A percentile compares a stretch with the other conserved stretches of the same genome.
Conservation (phyloP, 2,113 vertebrate species). For the Chascanopsetta lugubris region DNA sequence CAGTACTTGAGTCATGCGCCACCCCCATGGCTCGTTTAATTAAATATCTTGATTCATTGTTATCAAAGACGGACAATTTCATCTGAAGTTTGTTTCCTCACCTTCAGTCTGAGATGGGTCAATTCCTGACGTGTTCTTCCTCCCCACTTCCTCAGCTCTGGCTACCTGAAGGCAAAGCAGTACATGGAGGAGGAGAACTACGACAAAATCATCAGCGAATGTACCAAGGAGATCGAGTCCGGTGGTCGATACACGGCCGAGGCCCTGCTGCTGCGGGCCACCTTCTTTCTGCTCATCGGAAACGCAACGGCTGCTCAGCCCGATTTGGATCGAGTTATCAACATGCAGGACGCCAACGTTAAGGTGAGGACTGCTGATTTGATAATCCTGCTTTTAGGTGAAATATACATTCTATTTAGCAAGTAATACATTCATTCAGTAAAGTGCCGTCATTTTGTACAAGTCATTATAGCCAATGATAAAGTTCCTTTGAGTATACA, state of each 20-base stretch:
- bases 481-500: neutral
- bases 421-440: neutral
- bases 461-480: neutral
- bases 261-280: constrained; percentile 93
- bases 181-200: constrained; percentile 99
- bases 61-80: neutral
- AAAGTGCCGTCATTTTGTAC: neutral
- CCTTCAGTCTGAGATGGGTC: neutral
- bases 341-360: constrained; percentile 92
- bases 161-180: constrained; percentile 96
- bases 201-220: constrained; percentile 99
- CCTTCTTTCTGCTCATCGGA: constrained; percentile 97
- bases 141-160: constrained; percentile 77
- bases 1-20: no score
- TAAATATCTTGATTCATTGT: neutral
- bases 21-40: no score
- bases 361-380: constrained; percentile 84
- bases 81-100: neutral
- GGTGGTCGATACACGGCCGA: constrained; percentile 91
- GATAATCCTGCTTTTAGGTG: neutral
- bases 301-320: constrained; percentile 93
- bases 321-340: constrained; percentile 94
- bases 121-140: neutral
- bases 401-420: neutral
- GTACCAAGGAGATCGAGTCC: constrained; percentile 96